Evolutionary conservation across 2,888 invertebrate species (phyloP), one percentile per base, ranked within the genome.

Genomic region (Cerastoderma edule): DNA sequence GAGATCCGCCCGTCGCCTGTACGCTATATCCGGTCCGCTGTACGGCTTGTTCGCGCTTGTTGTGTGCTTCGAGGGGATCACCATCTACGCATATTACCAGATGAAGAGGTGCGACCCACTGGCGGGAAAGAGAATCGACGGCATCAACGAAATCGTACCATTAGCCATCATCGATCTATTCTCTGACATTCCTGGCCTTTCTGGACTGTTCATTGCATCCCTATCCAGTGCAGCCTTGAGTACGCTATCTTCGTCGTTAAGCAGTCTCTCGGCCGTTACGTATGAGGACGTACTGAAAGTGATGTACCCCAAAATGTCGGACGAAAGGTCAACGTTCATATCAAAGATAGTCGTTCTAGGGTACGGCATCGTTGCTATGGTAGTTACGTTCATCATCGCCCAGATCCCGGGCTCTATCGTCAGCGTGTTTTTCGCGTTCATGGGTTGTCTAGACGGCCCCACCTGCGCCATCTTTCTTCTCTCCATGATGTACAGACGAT

Each of bases 201-300:
- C 77, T 0, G 77, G 77, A 6, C 24, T 78, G 28, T 78, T 78
- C 30, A 64, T 73, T 10, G 78, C 78, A 16, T 67, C 78, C 6
- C 39, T 78, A 1, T 78, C 73, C 0, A 78, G 78, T 50, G 78
- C 78, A 2, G 70, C 70, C 3, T 33, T 78, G 22, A 78, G 74
- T 33, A 76, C 75, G 5, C 46, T 76, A 5, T 76, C 72, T 3
- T 71, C 75, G 19, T 75, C 67, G 19, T 54, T 75, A 4, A 75
- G 60, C 33, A 69, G 67, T n/a, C 54, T 75, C 16, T 53, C 71
- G 3, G 66, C 75, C 8, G 57, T 75, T 5, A 75, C 70, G 0
- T 75, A 70, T 32, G 75, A 67, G 30, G 75, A 71, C 54, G 56
- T 75, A 2, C 50, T 72, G 16, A 72, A 67, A 50, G 33, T 68